A percentile compares a stretch with the other conserved stretches of the same genome.
These are phyloP conservation scores for Scaptomyza caliginosa DNA, from an alignment of 2,888 invertebrate species.

Conservation along the genomic window DNA sequence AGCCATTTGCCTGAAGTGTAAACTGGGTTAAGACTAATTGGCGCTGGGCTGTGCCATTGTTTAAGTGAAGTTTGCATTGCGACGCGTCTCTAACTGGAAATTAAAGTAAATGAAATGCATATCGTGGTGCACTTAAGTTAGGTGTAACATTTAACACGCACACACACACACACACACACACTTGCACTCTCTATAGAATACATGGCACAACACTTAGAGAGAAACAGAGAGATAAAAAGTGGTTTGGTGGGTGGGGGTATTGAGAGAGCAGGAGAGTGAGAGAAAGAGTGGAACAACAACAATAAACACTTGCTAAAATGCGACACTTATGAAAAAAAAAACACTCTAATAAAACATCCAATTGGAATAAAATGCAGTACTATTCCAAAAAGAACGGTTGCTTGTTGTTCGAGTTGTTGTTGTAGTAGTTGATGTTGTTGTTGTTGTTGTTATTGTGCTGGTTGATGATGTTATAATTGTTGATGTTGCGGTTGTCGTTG, in stretches of 20 bases:
- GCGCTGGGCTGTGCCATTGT: constrained; percentile 60
- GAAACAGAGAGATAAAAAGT: constrained; percentile 5
- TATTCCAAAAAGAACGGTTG: constrained; percentile 66
- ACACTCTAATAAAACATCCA: constrained; percentile 59
- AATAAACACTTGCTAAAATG: constrained; percentile 40
- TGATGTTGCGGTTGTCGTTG: constrained; percentile 41
- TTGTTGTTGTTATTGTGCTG: constrained; percentile 34
- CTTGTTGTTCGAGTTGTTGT: constrained; percentile 51
- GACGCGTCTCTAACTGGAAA: constrained; percentile 38
- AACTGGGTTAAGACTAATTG: constrained; percentile 82
- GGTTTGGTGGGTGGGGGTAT: not conserved
- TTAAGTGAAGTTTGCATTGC: constrained; percentile 41
- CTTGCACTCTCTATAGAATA: constrained; percentile 11
- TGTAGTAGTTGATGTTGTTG: constrained; percentile 12
- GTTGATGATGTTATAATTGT: constrained; percentile 22
- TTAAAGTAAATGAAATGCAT: constrained; percentile 45
- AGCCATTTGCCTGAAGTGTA: constrained; percentile 74
- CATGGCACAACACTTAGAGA: constrained; percentile 24
- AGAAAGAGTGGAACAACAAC: constrained; percentile 27
- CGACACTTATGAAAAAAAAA: constrained; percentile 35
- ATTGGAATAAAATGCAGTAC: constrained; percentile 71
- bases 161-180: constrained; percentile 7
- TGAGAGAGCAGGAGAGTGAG: constrained; percentile 2
- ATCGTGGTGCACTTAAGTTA: constrained; percentile 42
- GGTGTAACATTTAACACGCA: constrained; percentile 34